phyloP scores from a whole-genome alignment of 2,888 invertebrate genomes.

The Spialia ferax region DNA sequence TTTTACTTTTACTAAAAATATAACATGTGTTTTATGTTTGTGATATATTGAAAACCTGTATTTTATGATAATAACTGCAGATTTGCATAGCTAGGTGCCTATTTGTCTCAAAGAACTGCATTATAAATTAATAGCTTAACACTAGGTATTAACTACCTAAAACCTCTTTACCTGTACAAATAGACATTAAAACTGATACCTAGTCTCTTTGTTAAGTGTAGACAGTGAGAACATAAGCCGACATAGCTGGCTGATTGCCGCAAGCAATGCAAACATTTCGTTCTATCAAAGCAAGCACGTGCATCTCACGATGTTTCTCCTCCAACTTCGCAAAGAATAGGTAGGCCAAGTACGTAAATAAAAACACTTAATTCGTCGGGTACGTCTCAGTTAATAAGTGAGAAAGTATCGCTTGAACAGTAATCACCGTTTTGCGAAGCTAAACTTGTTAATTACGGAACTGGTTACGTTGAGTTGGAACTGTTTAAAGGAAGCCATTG shows the following conservation, averaged over 20 bases:
- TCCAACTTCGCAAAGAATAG: slow-evolving; percentile 34
- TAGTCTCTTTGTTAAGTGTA: not conserved
- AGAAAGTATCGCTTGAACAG: slow-evolving; percentile 60
- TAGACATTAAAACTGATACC: not conserved
- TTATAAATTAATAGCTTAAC: too few species aligned
- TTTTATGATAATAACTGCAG: too few species aligned
- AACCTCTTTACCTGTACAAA: not conserved
- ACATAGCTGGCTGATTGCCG: slow-evolving; percentile 6
- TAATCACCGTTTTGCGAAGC: slow-evolving; percentile 58
- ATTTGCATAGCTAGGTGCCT: too few species aligned
- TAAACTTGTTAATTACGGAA: slow-evolving; percentile 57
- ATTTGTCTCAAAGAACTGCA: too few species aligned
- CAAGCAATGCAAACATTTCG: slow-evolving; percentile 8
- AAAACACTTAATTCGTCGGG: slow-evolving; percentile 29
- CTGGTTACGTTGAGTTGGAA: slow-evolving; percentile 53
- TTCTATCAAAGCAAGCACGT: slow-evolving; percentile 1
- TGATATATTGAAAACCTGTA: too few species aligned
- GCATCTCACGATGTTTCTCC: slow-evolving; percentile 45
- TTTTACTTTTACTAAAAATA: too few species aligned
- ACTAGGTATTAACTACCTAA: not conserved
- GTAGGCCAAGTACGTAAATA: slow-evolving; percentile 18
- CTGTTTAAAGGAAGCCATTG: slow-evolving; percentile 52
- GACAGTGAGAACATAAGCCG: not conserved
- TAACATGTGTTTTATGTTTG: too few species aligned
- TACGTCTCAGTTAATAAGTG: slow-evolving; percentile 55